Evolutionary conservation across 2,113 vertebrate species (phyloP).

Genomic region (Panurus biarmicus): DNA sequence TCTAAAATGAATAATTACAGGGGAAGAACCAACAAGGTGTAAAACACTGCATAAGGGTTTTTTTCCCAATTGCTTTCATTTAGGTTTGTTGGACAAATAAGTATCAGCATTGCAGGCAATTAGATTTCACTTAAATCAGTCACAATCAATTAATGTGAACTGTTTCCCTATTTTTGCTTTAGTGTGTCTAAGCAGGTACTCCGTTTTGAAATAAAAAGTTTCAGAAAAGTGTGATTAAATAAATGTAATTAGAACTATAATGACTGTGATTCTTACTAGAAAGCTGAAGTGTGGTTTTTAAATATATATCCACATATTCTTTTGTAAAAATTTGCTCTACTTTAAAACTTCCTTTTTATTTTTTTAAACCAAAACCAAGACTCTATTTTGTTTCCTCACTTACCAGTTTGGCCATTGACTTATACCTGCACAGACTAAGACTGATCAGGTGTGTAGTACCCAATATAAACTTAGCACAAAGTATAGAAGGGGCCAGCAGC

Average conservation of each 20-base stretch:
- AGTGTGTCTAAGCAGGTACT: neutral
- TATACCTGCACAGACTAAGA: neutral
- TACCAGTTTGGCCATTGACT: neutral
- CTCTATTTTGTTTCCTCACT: neutral
- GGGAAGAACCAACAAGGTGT: neutral
- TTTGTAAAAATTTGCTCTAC: neutral
- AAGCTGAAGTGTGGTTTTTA: neutral
- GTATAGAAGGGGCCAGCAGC: neutral
- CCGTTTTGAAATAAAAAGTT: neutral
- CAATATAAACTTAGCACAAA: neutral
- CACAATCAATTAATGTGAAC: neutral
- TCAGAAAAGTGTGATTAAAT: neutral
- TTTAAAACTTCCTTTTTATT: neutral
- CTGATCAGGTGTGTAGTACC: neutral
- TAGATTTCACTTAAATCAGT: constrained; percentile 27
- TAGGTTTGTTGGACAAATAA: constrained; percentile 17
- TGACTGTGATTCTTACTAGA: neutral
- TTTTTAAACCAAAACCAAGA: neutral
- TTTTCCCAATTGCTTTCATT: neutral
- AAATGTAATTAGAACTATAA: neutral
- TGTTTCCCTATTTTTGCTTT: neutral
- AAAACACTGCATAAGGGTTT: neutral
- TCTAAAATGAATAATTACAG: neutral
- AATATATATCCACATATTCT: neutral
- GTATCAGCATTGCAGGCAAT: neutral